These are phyloP conservation scores for Anableps anableps DNA, from an alignment of 2,797 vertebrate species.

Conservation along the genomic window DNA sequence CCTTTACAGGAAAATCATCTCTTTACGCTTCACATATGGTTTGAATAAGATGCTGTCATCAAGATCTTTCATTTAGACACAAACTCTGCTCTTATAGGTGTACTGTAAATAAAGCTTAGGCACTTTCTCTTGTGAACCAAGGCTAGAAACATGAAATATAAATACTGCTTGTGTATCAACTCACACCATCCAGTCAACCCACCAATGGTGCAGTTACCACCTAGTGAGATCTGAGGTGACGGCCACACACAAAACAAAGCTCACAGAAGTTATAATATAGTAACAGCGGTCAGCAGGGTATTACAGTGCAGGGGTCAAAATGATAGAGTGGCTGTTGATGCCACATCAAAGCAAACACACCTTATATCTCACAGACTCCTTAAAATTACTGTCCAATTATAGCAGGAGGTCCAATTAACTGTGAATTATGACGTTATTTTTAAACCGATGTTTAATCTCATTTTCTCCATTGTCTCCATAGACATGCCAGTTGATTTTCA, in stretches of 20 bases:
- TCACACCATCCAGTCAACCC: constrained; percentile 35
- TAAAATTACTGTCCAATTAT: constrained; percentile 58
- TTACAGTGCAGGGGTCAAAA: constrained; percentile 63
- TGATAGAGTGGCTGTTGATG: constrained; percentile 63
- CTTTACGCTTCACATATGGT: constrained; percentile 49
- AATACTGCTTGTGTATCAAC: constrained; percentile 45
- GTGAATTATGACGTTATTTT: constrained; percentile 13
- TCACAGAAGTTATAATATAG: constrained; percentile 47
- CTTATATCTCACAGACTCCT: constrained; percentile 51
- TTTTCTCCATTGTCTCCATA: background rate
- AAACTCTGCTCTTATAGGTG: constrained; percentile 33
- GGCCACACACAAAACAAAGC: constrained; percentile 72
- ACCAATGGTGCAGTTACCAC: constrained; percentile 63
- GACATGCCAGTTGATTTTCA: background rate
- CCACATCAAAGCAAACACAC: constrained; percentile 70
- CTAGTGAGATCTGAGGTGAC: constrained; percentile 72
- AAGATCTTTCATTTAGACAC: constrained; percentile 40
- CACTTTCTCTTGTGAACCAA: constrained; percentile 53
- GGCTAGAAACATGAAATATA: constrained; percentile 53
- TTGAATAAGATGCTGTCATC: constrained; percentile 38
- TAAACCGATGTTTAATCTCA: background rate
- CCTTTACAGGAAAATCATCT: constrained; percentile 34
- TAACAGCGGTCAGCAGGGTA: constrained; percentile 55
- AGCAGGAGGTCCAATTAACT: constrained; percentile 29
- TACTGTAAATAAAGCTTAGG: constrained; percentile 24